These are phyloP conservation scores for Catharus bicknelli DNA, from an alignment of 2,113 vertebrate species.

Conservation along the genomic window DNA sequence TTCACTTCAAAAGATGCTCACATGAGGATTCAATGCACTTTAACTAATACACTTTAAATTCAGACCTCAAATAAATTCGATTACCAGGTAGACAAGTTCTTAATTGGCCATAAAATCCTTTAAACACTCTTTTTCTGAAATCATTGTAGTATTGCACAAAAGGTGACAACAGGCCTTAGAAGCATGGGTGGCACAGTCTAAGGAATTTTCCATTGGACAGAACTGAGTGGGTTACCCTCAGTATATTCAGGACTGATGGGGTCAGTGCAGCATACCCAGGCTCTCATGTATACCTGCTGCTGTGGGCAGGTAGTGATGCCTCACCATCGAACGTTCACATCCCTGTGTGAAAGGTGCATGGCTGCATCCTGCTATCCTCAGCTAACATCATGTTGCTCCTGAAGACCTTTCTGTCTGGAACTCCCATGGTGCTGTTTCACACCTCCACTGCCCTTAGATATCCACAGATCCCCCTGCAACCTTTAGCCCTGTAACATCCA, in stretches of 20 bases:
- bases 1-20: not conserved
- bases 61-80: not conserved
- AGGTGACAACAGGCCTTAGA: not conserved
- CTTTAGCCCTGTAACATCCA: not conserved
- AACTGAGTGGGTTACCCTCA: accelerated
- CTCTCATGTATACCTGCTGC: not conserved
- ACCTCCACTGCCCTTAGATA: not conserved
- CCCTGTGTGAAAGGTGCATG: not conserved
- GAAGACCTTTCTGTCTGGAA: not conserved
- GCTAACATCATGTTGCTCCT: not conserved
- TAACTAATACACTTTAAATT: not conserved
- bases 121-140: not conserved
- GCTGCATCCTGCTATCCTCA: accelerated
- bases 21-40: not conserved
- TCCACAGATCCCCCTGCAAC: not conserved
- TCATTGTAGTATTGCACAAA: not conserved
- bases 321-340: accelerated
- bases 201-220: not conserved
- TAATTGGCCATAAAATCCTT: not conserved
- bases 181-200: not conserved
- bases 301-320: not conserved
- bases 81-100: not conserved
- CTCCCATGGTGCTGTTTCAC: not conserved
- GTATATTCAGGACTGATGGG: not conserved
- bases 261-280: not conserved